Base-by-base conservation (phyloP, 2,113 vertebrate genomes). In the Rafetus swinhoei region DNA sequence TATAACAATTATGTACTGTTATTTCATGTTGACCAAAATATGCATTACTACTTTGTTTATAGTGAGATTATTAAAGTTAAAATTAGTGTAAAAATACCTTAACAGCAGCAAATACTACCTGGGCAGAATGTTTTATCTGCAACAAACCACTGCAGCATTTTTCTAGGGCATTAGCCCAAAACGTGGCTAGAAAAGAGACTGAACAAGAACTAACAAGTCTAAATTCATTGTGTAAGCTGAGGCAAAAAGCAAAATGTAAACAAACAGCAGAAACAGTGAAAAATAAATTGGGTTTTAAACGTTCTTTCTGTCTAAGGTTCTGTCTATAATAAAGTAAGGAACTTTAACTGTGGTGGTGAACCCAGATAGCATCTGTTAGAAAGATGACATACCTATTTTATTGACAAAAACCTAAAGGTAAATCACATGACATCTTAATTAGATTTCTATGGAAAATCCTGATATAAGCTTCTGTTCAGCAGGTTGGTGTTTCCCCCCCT, bases 341-440 rank as follows among this genome's bases (percentile, higher is more conserved):
- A 24, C 39, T 50, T 45, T 77, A 22, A 24, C 13, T 77, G 69
- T 91, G 32, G 10, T 53, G 0, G 35, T 87, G 9, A 87, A 50
- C 2, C 56, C 9, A 93, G n/a, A 53, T 54, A 93, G 3, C 7
- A 81, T 45, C 18, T 69, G 82, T 72, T 79, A 50, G n/a, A 96
- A 93, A 89, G 80, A 65, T 5, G 0, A 27, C 22, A 35, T n/a
- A 45, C 1, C 32, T 32, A 10, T 90, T 96, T 96, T 95, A 92
- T 96, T 90, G 90, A 97, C 83, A 95, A 97, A 97, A 88, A 96
- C 45, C 1, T 45, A 76, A 89, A 96, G 93, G 35, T 62, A 94
- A 94, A 96, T 94, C 83, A 39, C 52, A 32, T 89, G 93, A 76
- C 90, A 95, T 76, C 83, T 87, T 93, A 95, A 96, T 97, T 82